phyloP scores from a whole-genome alignment of 2,888 invertebrate genomes.

The Chorisops tibialis region DNA sequence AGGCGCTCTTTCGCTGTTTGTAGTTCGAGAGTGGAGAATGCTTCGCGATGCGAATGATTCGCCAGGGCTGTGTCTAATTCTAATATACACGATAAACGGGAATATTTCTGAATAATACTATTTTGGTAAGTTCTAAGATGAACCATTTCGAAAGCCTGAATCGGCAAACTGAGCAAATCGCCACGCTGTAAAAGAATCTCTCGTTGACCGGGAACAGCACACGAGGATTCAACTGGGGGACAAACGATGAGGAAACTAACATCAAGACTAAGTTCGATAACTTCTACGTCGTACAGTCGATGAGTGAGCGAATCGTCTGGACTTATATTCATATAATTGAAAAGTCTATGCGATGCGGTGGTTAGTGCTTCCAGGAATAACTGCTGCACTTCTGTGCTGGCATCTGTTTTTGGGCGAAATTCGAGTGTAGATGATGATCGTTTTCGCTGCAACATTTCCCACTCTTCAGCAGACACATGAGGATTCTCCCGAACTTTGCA shows the following conservation, averaged over 20 bases:
- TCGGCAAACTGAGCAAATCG: constrained; percentile 83
- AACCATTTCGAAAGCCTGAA: constrained; percentile 92
- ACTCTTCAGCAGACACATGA: constrained; percentile 95
- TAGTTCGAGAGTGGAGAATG: constrained; percentile 86
- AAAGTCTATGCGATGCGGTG: constrained; percentile 68
- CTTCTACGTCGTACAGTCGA: constrained; percentile 88
- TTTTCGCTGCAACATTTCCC: constrained; percentile 79
- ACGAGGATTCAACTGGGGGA: constrained; percentile 89
- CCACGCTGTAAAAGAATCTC: constrained; percentile 81
- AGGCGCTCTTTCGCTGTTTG: constrained; percentile 82
- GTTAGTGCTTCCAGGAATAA: constrained; percentile 76
- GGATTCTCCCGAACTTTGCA: constrained; percentile 91
- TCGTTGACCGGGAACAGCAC: constrained; percentile 82
- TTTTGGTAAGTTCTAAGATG: constrained; percentile 92
- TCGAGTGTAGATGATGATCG: constrained; percentile 52
- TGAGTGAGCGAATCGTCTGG: constrained; percentile 67
- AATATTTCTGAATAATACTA: constrained; percentile 85
- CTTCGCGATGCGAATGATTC: constrained; percentile 90
- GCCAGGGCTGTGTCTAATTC: constrained; percentile 90
- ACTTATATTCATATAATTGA: constrained; percentile 76
- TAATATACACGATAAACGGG: constrained; percentile 86
- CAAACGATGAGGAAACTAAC: constrained; percentile 90
- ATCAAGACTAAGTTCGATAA: constrained; percentile 85
- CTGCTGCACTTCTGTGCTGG: constrained; percentile 72
- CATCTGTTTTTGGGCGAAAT: constrained; percentile 51